phyloP scores from a whole-genome alignment of 2,113 vertebrate species.

The Eubucco bourcierii region DNA sequence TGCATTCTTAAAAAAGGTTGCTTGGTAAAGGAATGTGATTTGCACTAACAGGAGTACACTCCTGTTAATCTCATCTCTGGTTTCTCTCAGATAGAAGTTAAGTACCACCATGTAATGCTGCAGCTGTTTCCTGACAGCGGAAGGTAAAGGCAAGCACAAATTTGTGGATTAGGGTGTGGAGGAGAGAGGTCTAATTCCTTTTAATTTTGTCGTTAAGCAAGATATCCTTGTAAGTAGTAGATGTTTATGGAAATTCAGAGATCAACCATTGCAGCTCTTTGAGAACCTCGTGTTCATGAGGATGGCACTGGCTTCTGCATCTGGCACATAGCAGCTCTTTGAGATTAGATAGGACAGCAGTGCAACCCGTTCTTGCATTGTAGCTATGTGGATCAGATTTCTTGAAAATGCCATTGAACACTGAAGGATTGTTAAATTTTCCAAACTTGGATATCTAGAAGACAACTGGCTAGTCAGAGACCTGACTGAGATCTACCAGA shows the following conservation, averaged over 20 bases:
- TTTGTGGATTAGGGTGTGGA: constrained; percentile 16
- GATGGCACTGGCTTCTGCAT: background rate
- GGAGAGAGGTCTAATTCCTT: constrained; percentile 1
- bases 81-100: background rate
- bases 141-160: background rate
- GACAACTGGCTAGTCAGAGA: background rate
- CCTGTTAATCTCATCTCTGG: background rate
- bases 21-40: constrained; percentile 15
- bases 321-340: background rate
- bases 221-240: background rate
- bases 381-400: background rate
- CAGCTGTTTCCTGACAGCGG: background rate
- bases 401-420: background rate
- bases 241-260: constrained; percentile 29
- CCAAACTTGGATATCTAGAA: background rate
- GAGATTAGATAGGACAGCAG: background rate
- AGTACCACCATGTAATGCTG: background rate
- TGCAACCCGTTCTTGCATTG: background rate
- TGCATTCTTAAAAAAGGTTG: background rate
- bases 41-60: background rate
- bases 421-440: background rate
- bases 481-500: background rate
- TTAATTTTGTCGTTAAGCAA: constrained; percentile 42
- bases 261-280: constrained; percentile 11
- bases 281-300: background rate